These are phyloP conservation scores for Cottus gobio DNA, from an alignment of 2,113 vertebrate species.

Conservation along the genomic window DNA sequence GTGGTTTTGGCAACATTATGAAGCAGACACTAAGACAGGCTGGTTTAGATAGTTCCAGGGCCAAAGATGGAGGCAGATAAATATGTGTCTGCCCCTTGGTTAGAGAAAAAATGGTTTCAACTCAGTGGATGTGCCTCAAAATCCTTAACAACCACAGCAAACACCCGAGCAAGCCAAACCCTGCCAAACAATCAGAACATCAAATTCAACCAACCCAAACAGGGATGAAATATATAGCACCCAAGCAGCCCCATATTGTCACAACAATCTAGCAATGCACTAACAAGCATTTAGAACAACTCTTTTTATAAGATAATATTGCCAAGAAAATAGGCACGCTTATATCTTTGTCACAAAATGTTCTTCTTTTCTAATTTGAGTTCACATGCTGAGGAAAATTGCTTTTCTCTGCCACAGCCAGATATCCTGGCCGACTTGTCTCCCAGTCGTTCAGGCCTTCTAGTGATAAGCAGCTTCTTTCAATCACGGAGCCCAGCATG, in stretches of 20 bases:
- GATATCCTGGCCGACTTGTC: constrained; percentile 9
- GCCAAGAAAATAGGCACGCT: too few relatives aligned
- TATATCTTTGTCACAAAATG: constrained; percentile 2
- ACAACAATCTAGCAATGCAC: constrained; percentile 2
- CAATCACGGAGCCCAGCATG: constrained; percentile 55
- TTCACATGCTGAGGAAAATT: constrained; percentile 34
- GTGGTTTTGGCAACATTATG: background rate
- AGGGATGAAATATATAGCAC: background rate
- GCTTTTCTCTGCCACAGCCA: constrained; percentile 41
- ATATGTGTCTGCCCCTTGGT: background rate
- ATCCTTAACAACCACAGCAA: background rate
- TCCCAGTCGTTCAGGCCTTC: constrained; percentile 53
- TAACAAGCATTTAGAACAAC: background rate
- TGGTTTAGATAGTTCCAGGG: too few relatives aligned
- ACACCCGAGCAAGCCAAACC: background rate
- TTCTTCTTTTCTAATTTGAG: constrained; percentile 19
- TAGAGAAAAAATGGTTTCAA: background rate
- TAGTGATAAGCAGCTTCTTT: constrained; percentile 70
- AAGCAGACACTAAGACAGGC: background rate
- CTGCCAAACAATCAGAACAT: background rate
- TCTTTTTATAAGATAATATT: background rate
- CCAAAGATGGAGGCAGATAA: too few relatives aligned
- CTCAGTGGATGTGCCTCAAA: background rate
- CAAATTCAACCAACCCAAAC: background rate
- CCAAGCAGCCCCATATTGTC: background rate